These are phyloP conservation scores for Melipona quadrifasciata DNA, from an alignment of 1,140 invertebrate species.

Conservation along the genomic window DNA sequence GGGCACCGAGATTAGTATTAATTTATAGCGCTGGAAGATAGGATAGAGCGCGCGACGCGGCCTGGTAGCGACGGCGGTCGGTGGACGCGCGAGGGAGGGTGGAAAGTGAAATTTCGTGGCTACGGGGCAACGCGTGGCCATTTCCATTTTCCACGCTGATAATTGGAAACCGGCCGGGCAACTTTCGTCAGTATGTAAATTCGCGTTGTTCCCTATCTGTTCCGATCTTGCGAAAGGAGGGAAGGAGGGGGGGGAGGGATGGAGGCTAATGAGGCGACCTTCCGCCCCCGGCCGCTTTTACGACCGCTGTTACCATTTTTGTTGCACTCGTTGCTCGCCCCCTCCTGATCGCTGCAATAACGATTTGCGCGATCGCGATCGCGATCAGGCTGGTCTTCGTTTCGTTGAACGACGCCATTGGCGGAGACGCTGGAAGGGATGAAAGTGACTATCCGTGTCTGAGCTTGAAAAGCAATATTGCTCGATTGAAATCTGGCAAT, in stretches of 20 bases:
- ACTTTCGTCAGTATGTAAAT: constrained; percentile 56
- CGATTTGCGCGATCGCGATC: constrained; percentile 1
- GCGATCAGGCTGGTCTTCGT: neutral
- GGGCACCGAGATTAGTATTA: constrained; percentile 69
- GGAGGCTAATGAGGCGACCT: constrained; percentile 19
- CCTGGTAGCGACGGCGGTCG: constrained; percentile 6
- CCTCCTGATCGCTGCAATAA: constrained; percentile 2
- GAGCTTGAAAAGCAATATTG: too few species aligned
- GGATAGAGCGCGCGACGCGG: constrained; percentile 44
- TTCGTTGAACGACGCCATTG: neutral
- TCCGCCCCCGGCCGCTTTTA: neutral
- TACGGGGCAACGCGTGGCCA: constrained; percentile 49
- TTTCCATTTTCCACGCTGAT: constrained; percentile 67
- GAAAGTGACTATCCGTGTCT: too few species aligned
- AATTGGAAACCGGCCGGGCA: constrained; percentile 62
- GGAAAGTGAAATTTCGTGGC: constrained; percentile 68
- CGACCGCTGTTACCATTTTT: constrained; percentile 8
- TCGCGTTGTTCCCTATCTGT: constrained; percentile 19
- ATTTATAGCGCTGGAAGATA: constrained; percentile 70
- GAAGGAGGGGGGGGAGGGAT: neutral
- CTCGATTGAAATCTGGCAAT: too few species aligned
- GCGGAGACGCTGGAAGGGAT: neutral
- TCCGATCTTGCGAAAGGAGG: constrained; percentile 16
- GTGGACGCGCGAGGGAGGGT: constrained; percentile 38
- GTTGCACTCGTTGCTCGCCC: neutral